phyloP scores from a whole-genome alignment of 1,140 invertebrate genomes.

The Apis laboriosa region DNA sequence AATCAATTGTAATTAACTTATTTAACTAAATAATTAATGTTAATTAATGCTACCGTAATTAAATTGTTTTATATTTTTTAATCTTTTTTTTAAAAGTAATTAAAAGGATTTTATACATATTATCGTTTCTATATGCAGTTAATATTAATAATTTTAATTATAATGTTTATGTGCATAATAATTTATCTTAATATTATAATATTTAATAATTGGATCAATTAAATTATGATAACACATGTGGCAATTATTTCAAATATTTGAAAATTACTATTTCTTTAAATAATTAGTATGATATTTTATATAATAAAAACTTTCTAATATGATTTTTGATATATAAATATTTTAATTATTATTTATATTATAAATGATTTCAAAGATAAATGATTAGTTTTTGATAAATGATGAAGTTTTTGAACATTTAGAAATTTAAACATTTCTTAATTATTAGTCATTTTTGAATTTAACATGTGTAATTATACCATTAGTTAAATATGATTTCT shows the following conservation, averaged over 20 bases:
- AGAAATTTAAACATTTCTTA: not conserved
- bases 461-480: not conserved
- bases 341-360: not conserved
- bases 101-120: not conserved
- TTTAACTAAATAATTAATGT: not conserved
- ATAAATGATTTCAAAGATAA: not conserved
- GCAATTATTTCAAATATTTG: not conserved
- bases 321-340: not conserved
- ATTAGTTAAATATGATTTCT: not conserved
- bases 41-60: not conserved
- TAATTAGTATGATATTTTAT: not conserved
- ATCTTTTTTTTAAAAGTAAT: not conserved
- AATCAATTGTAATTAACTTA: not conserved
- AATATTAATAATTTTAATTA: not conserved
- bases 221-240: not conserved
- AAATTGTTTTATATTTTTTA: not conserved
- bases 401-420: not conserved
- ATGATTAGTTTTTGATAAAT: too few species aligned
- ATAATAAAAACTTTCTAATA: not conserved
- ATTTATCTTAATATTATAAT: not conserved
- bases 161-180: constrained; percentile 13
- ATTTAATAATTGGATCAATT: not conserved
- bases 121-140: not conserved
- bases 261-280: constrained; percentile 1
- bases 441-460: not conserved